Evolutionary conservation across 2,113 vertebrate genomes (phyloP).

Genomic region (Coreoperca whiteheadi): DNA sequence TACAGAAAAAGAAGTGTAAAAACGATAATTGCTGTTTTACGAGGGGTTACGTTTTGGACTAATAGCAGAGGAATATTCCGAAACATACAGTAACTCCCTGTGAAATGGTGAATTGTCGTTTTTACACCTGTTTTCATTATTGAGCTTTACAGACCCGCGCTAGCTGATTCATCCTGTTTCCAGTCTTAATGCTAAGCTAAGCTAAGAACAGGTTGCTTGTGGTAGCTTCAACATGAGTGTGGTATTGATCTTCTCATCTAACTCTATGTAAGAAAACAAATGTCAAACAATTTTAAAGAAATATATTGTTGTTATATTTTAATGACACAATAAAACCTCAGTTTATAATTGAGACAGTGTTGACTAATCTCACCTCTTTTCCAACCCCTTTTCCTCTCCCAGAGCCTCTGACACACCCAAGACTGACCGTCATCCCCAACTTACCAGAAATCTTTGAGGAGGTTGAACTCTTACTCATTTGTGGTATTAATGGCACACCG

Average conservation of each 20-base stretch:
- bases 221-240: not conserved
- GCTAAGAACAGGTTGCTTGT: too few species aligned
- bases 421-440: conserved; percentile 55
- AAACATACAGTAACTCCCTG: too few species aligned
- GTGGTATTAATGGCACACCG: conserved; percentile 63
- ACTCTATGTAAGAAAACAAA: not conserved
- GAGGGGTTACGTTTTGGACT: not conserved
- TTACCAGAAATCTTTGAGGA: conserved; percentile 64
- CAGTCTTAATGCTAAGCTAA: too few species aligned
- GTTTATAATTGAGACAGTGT: not conserved
- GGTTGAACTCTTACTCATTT: conserved; percentile 62
- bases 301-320: not conserved
- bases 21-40: not conserved
- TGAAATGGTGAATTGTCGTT: too few species aligned
- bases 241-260: not conserved
- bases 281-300: not conserved
- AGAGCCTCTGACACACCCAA: conserved; percentile 70
- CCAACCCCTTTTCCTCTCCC: not conserved
- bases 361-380: not conserved
- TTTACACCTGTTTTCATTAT: too few species aligned
- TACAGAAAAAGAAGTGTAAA: too few species aligned
- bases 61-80: too few species aligned
- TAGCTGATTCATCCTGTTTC: too few species aligned
- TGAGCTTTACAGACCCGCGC: too few species aligned
- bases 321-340: not conserved